Percentiles rank a stretch among this genome's conserved stretches.
phyloP scores from a whole-genome alignment of 2,797 vertebrate species.

The Onychomys torridus region DNA sequence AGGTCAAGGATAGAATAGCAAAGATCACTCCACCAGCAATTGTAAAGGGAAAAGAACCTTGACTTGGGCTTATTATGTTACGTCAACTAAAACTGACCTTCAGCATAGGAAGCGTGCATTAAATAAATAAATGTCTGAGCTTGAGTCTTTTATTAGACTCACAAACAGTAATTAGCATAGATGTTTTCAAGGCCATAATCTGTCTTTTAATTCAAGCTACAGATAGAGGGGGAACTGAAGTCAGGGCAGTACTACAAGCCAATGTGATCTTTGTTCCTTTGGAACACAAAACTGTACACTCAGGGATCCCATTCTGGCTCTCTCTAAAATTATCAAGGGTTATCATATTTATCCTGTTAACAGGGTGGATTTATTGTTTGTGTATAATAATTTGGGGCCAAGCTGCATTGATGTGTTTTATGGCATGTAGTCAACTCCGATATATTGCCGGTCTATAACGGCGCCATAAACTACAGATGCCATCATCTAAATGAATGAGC shows the following conservation, averaged over 20 bases:
- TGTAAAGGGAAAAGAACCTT: slow-evolving; percentile 87
- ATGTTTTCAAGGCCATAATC: slow-evolving; percentile 85
- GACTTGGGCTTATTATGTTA: slow-evolving; percentile 86
- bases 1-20: slow-evolving; percentile 85
- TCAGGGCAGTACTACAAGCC: slow-evolving; percentile 76
- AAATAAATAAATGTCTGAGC: slow-evolving; percentile 83
- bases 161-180: slow-evolving; percentile 84
- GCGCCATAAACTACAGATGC: slow-evolving; percentile 85
- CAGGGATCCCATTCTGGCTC: slow-evolving; percentile 69
- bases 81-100: slow-evolving; percentile 88
- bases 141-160: slow-evolving; percentile 85
- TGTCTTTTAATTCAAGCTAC: slow-evolving; percentile 79
- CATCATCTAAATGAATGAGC: slow-evolving; percentile 86
- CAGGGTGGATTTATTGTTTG: slow-evolving; percentile 87
- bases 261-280: slow-evolving; percentile 75
- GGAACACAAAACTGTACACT: slow-evolving; percentile 71
- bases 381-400: slow-evolving; percentile 85
- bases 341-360: slow-evolving; percentile 87
- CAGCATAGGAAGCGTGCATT: slow-evolving; percentile 85
- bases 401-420: slow-evolving; percentile 86
- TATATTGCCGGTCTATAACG: slow-evolving; percentile 82
- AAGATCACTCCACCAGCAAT: slow-evolving; percentile 82
- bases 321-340: slow-evolving; percentile 79
- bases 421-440: slow-evolving; percentile 85
- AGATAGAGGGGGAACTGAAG: slow-evolving; percentile 74